A percentile compares a stretch with the other conserved stretches of the same genome.
phyloP scores from a whole-genome alignment of 2,888 invertebrate species.

The Eueremaeus valkanovi region DNA sequence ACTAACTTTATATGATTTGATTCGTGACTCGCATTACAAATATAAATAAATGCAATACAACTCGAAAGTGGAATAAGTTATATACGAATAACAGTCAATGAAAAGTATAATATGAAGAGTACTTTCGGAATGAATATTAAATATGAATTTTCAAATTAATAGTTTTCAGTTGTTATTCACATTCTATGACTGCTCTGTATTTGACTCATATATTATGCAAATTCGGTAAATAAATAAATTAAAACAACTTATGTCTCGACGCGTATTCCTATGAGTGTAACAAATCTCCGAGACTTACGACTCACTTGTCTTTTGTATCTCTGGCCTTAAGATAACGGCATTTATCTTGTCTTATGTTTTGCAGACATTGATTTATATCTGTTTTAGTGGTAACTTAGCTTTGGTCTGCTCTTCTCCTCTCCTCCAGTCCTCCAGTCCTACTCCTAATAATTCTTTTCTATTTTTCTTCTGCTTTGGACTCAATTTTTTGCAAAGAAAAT shows the following conservation, averaged over 20 bases:
- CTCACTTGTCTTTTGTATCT: not conserved
- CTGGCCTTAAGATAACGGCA: not conserved
- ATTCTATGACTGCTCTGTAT: too few species aligned
- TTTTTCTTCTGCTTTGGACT: not conserved
- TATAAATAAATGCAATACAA: not conserved
- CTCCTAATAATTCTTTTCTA: constrained; percentile 4
- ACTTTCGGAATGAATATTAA: not conserved
- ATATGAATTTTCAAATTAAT: not conserved
- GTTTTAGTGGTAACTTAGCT: too few species aligned
- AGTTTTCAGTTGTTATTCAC: too few species aligned
- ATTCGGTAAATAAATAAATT: constrained; percentile 4
- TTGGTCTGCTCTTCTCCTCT: too few species aligned
- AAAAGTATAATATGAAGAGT: not conserved
- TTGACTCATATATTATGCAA: not conserved
- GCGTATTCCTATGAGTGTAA: constrained; percentile 23
- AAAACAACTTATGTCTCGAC: not conserved
- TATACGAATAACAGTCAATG: not conserved
- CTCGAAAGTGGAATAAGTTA: not conserved
- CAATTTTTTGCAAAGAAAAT: not conserved
- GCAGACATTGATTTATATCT: constrained; percentile 26
- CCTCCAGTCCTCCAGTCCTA: not conserved
- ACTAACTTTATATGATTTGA: constrained; percentile 25
- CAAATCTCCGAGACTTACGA: constrained; percentile 6
- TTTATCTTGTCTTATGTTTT: constrained; percentile 29
- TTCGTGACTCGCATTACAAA: constrained; percentile 23